Evolutionary conservation across 2,113 vertebrate genomes (phyloP).

Genomic region (Monopterus albus): DNA sequence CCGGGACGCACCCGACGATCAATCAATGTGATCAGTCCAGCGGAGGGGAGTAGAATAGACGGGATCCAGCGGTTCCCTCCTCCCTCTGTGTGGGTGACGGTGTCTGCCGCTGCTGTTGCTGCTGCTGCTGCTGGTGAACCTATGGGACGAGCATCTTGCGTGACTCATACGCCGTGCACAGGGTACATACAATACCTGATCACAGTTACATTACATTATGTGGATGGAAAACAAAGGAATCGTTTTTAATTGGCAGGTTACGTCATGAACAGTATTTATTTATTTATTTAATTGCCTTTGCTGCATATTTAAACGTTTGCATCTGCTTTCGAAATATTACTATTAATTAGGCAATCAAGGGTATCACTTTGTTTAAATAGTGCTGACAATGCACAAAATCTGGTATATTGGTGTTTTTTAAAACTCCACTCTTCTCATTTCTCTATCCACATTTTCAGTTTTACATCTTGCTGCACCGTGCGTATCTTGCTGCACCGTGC

Average conservation of each 20-base stretch:
- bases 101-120: constrained; percentile 23
- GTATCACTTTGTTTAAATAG: background rate
- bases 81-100: constrained; percentile 40
- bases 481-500: background rate
- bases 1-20: constrained; percentile 60
- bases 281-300: background rate
- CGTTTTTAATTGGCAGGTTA: too few relatives aligned
- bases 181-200: constrained; percentile 19
- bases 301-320: background rate
- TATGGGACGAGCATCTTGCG: constrained; percentile 33
- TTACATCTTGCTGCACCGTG: background rate
- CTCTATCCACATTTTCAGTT: background rate
- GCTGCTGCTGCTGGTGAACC: constrained; percentile 26
- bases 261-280: constrained; percentile 15
- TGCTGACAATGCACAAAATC: too few relatives aligned
- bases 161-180: constrained; percentile 49
- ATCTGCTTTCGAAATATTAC: background rate
- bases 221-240: background rate
- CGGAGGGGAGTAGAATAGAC: constrained; percentile 26
- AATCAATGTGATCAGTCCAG: constrained; percentile 57
- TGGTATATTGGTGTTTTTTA: too few relatives aligned
- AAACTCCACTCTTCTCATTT: background rate
- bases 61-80: constrained; percentile 49
- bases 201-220: background rate
- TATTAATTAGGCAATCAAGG: background rate